Percentiles rank a stretch among this genome's conserved stretches.
phyloP scores from a whole-genome alignment of 2,113 vertebrate genomes.

The Trichechus manatus region DNA sequence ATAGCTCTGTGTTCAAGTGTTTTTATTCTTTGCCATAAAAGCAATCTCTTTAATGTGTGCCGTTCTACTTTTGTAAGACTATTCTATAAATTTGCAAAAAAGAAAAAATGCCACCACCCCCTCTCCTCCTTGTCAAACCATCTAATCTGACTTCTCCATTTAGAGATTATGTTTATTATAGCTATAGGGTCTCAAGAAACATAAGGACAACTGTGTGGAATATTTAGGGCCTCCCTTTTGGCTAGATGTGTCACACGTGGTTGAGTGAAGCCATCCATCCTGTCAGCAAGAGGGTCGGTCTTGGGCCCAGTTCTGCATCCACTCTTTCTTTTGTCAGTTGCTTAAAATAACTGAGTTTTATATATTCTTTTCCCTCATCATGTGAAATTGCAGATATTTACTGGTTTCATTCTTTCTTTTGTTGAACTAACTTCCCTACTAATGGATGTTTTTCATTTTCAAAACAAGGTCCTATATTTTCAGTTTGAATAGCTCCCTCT shows the following conservation, averaged over 20 bases:
- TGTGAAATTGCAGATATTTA: conserved; percentile 58
- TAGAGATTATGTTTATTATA: neutral
- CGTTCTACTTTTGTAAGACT: neutral
- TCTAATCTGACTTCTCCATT: neutral
- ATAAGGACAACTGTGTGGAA: neutral
- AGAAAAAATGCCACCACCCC: neutral
- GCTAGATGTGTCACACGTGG: neutral
- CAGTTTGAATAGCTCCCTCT: conserved; percentile 48
- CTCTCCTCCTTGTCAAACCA: neutral
- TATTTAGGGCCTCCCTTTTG: neutral
- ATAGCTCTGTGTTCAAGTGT: neutral
- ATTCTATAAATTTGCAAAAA: neutral
- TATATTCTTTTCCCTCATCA: neutral
- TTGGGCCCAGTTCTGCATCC: neutral
- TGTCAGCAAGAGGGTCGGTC: neutral
- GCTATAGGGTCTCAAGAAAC: neutral
- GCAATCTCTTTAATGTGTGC: neutral
- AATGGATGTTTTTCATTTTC: conserved; percentile 69
- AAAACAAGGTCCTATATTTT: conserved; percentile 62
- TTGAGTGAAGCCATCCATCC: neutral
- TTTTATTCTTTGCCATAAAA: neutral
- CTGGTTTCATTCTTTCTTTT: conserved; percentile 57
- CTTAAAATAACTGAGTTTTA: conserved; percentile 62
- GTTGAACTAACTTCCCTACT: conserved; percentile 47
- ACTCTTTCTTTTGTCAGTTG: conserved; percentile 22